These are phyloP conservation scores for Rhinatrema bivittatum DNA, from an alignment of 2,797 vertebrate species.

Conservation along the genomic window DNA sequence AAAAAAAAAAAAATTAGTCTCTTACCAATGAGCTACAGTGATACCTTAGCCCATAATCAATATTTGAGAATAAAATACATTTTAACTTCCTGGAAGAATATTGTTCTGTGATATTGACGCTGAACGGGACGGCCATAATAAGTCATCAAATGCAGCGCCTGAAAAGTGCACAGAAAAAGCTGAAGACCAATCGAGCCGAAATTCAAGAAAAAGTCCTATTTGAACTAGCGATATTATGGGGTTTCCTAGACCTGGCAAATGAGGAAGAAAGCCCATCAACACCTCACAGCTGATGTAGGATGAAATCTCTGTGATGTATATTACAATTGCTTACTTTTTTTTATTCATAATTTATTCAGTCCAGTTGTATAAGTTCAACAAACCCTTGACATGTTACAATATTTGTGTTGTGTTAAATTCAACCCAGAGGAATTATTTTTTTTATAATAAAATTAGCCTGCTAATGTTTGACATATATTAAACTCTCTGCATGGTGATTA, in stretches of 20 bases:
- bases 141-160: neutral
- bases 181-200: neutral
- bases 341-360: conserved; percentile 1
- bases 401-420: too few species aligned
- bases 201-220: neutral
- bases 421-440: too few species aligned
- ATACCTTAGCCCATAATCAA: too few species aligned
- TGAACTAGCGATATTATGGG: neutral
- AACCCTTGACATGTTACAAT: too few species aligned
- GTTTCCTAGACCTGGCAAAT: neutral
- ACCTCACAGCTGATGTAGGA: neutral
- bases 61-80: too few species aligned
- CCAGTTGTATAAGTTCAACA: too few species aligned
- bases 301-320: neutral
- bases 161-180: neutral
- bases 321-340: neutral
- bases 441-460: too few species aligned
- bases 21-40: too few species aligned
- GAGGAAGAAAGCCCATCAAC: neutral
- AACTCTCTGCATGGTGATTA: too few species aligned
- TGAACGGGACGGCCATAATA: neutral
- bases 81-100: neutral
- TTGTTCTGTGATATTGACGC: neutral
- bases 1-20: too few species aligned
- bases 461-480: too few species aligned